Evolutionary conservation across 2,113 vertebrate genomes (phyloP).

Genomic region (Apaloderma vittatum): DNA sequence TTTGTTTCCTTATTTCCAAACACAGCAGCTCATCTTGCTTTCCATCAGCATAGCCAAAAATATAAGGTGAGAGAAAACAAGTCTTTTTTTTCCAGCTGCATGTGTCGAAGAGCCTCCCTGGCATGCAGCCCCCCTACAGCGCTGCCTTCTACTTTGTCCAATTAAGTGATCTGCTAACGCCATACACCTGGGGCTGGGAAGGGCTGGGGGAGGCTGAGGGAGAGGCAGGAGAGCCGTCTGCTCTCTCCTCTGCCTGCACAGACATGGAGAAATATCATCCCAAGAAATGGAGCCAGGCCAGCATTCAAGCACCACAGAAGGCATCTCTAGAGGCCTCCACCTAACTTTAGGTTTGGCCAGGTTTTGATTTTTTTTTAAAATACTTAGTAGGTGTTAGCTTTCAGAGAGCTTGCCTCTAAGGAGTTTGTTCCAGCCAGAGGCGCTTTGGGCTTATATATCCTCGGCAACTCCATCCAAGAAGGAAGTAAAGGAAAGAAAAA

Average conservation of each 20-base stretch:
- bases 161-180: not conserved
- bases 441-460: not conserved
- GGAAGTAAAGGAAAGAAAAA: not conserved
- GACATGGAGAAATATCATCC: not conserved
- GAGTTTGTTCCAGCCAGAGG: not conserved
- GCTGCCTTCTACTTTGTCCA: not conserved
- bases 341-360: not conserved
- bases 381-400: not conserved
- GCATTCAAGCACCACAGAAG: not conserved
- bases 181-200: not conserved
- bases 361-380: not conserved
- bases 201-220: not conserved
- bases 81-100: slow-evolving; percentile 38
- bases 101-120: slow-evolving; percentile 14
- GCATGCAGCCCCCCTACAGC: not conserved
- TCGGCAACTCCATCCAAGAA: not conserved
- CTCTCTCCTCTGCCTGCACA: not conserved
- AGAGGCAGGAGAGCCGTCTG: not conserved
- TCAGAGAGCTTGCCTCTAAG: not conserved
- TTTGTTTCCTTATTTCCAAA: slow-evolving; percentile 69
- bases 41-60: slow-evolving; percentile 50
- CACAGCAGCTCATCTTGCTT: slow-evolving; percentile 56
- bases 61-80: slow-evolving; percentile 54
- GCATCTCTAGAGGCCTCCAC: not conserved
- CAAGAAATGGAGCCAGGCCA: not conserved